phyloP scores from a whole-genome alignment of 2,888 invertebrate genomes.

The Netelia virgata region DNA sequence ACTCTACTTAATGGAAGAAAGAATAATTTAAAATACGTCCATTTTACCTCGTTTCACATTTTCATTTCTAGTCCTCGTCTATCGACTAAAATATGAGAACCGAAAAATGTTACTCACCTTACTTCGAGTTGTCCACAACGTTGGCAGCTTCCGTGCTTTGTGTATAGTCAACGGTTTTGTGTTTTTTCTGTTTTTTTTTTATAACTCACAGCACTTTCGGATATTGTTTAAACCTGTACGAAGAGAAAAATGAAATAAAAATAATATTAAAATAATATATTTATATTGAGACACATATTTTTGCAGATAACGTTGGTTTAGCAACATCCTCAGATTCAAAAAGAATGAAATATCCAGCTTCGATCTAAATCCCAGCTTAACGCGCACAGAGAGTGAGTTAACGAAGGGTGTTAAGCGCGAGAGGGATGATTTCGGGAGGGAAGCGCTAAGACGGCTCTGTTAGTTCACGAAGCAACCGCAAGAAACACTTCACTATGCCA shows the following conservation, averaged over 20 bases:
- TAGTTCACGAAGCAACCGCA: conserved; percentile 15
- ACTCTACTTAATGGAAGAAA: too few species aligned
- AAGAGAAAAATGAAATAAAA: background rate
- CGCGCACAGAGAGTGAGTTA: conserved; percentile 15
- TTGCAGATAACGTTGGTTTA: too few species aligned
- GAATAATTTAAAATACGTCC: too few species aligned
- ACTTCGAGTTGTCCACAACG: conserved; percentile 22
- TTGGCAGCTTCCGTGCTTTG: background rate
- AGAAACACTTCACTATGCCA: conserved; percentile 58
- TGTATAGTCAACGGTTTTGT: background rate
- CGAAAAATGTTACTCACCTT: conserved; percentile 40
- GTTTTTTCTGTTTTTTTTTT: too few species aligned
- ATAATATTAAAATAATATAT: background rate
- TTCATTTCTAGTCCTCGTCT: background rate
- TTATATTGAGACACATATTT: too few species aligned
- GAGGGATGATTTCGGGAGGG: background rate
- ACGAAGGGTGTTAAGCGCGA: background rate
- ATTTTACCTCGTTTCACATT: background rate
- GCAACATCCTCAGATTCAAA: background rate
- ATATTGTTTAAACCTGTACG: background rate
- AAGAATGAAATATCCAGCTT: background rate
- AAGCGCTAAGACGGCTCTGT: conserved; percentile 2
- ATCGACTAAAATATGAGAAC: background rate
- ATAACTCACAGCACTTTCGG: background rate
- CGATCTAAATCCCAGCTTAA: conserved; percentile 6